phyloP scores from a whole-genome alignment of 2,797 vertebrate species.

The Tamandua tetradactyla region DNA sequence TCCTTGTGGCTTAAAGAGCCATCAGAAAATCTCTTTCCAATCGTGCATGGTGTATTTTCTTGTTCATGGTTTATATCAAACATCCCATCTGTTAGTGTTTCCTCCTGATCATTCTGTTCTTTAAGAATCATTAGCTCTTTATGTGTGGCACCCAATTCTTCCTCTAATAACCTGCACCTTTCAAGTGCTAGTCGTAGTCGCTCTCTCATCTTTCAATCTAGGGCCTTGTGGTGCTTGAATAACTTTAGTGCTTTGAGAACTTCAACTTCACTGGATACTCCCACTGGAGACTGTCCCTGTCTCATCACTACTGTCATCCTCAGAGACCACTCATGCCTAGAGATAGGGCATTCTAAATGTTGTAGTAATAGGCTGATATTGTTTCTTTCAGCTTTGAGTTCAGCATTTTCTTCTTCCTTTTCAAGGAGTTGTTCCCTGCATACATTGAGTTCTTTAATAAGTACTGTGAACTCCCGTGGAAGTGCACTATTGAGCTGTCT shows the following conservation, averaged over 20 bases:
- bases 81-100: too few relatives aligned
- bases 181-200: too few relatives aligned
- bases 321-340: slow-evolving; percentile 95
- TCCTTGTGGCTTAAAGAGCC: too few relatives aligned
- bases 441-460: slow-evolving; percentile 96
- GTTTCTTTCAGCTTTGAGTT: slow-evolving; percentile 97
- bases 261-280: slow-evolving; percentile 98
- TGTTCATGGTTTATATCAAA: too few relatives aligned
- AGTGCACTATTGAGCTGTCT: slow-evolving; percentile 97
- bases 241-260: slow-evolving; percentile 98
- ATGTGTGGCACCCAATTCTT: too few relatives aligned
- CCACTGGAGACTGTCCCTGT: slow-evolving; percentile 97
- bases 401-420: slow-evolving; percentile 96
- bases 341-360: slow-evolving; percentile 97
- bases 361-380: slow-evolving; percentile 97
- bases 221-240: slow-evolving; percentile 98
- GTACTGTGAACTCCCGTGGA: slow-evolving; percentile 97
- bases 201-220: slow-evolving; percentile 94
- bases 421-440: slow-evolving; percentile 97
- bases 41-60: too few relatives aligned
- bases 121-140: too few relatives aligned
- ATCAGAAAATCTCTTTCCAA: too few relatives aligned
- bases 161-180: too few relatives aligned
- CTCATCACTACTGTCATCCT: slow-evolving; percentile 98
- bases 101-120: too few relatives aligned